Evolutionary conservation across 2,888 invertebrate genomes (phyloP), one percentile per base, ranked within the genome.

Genomic region (Euplagia quadripunctaria): DNA sequence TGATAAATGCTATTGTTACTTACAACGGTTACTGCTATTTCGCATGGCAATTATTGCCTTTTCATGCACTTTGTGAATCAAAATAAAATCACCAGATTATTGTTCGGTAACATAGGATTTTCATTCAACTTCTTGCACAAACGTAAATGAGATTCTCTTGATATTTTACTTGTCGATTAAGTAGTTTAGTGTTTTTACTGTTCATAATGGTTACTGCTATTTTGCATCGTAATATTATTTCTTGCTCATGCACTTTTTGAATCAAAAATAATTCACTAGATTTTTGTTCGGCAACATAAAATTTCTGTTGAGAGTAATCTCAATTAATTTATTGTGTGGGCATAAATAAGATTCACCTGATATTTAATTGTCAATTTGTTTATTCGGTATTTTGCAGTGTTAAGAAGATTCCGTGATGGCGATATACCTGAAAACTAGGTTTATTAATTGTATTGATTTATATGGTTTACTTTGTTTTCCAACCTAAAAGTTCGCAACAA

Each of bases 1-100:
- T 72, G 72, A 46, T 63, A 70, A 70, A 61, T 31, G 51, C 73
- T 51, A 73, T 73, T 73, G 73, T 73, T 70, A 72, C 64, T 64
- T 64, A 42, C 64, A 63, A 70, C 67, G 41, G 66, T 63, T 52
- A 70, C 66, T 67, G 66, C 66, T 61, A 67, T 70, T 73, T 41
- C 66, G 67, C 63, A 70, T 66, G 52, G 46, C 66, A 70, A 67
- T 73, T 69, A 73, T 66, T 61, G 69, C 65, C 51, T 73, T 49
- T 63, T 70, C 20, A 41, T 46, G 46, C 64, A 58, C 49, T 66
- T 70, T 70, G 41, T 41, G 42, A 66, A 17, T n/a, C 16, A n/a
- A 67, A 68, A 68, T 72, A 52, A 14, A 42, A n/a, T 66, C 58
- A 51, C 16, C 12, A 52, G 43, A 46, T 66, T 66, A 42, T 71